A percentile compares a stretch with the other conserved stretches of the same genome.
These are phyloP conservation scores for Tetragonula clypearis DNA, from an alignment of 1,140 invertebrate species.

Conservation along the genomic window DNA sequence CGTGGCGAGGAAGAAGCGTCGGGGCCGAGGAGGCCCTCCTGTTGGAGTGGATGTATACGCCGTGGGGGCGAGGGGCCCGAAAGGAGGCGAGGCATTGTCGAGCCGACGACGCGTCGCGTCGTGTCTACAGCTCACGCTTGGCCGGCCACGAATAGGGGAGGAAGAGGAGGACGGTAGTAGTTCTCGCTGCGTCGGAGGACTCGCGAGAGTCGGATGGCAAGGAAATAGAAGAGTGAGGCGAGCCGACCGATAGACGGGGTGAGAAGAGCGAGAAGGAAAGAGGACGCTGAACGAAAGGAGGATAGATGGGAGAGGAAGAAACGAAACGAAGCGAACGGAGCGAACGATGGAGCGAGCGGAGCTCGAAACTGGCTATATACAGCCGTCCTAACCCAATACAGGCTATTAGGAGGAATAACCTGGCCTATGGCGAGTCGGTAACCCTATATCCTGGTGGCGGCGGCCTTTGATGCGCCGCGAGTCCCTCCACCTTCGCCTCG, in stretches of 20 bases:
- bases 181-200: neutral
- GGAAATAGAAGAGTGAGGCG: slow-evolving; percentile 31
- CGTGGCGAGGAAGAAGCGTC: neutral
- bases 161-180: neutral
- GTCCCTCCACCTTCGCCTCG: slow-evolving; percentile 62
- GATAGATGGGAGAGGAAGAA: slow-evolving; percentile 31
- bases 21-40: slow-evolving; percentile 34
- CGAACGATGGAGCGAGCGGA: slow-evolving; percentile 3
- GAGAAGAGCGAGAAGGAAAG: neutral
- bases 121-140: slow-evolving; percentile 68
- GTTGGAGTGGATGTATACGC: slow-evolving; percentile 55
- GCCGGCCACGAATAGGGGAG: slow-evolving; percentile 56
- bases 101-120: slow-evolving; percentile 61
- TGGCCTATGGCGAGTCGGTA: slow-evolving; percentile 73
- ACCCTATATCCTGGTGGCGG: slow-evolving; percentile 77
- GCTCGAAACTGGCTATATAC: slow-evolving; percentile 68
- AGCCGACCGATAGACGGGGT: neutral
- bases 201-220: slow-evolving; percentile 16
- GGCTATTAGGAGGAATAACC: slow-evolving; percentile 78
- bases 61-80: neutral
- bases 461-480: slow-evolving; percentile 75
- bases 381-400: slow-evolving; percentile 70
- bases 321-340: slow-evolving; percentile 4
- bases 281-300: too few species aligned
- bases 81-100: slow-evolving; percentile 37